Base-by-base conservation (phyloP, 2,888 invertebrate genomes). In the Dasypogon diadema region DNA sequence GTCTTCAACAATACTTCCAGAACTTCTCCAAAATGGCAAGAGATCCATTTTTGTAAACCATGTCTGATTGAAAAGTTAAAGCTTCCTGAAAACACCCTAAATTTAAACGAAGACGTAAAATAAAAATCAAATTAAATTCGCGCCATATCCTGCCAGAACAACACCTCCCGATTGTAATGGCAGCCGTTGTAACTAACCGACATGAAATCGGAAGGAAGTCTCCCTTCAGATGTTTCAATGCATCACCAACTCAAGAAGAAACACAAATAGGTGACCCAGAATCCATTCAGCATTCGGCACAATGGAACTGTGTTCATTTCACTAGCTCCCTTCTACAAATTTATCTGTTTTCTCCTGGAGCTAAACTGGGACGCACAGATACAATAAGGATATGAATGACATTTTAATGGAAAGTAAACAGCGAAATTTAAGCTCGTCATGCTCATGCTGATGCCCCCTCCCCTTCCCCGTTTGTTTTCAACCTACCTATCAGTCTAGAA, bases 331-430 rank as follows among this genome's bases (percentile, higher is more conserved):
- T 21, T 4, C 18, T 21, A 51, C 18, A 51, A 51, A 51, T 51
- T 51, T 51, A 51, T 51, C 51, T 51, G 16, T 51, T 51, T 51
- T 51, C 21, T 21, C 51, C n/a, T 18, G 2, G 51, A 16, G n/a
- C 51, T 18, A 51, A 51, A 21, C 21, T 21, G 21, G 51, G 18
- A 5, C 51, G 12, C 21, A 51, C 14, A 12, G 18, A 51, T 51
- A 51, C 18, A 51, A 51, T 51, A n/a, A 51, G 51, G 51, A 21
- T 18, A 51, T 51, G 51, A 51, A 51, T 51, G 51, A 51, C 51
- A 51, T 8, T 51, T 51, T 51, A 51, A 51, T 51, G 51, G 51
- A 51, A 51, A 51, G 21, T 51, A 51, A 51, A 21, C 21, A 51
- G 51, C 51, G 1, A 51, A 51, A 51, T 51, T 51, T 51, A 51